A percentile compares a stretch with the other conserved stretches of the same genome.
phyloP scores from a whole-genome alignment of 1,140 invertebrate genomes.

The Caenorhabditis remanei region DNA sequence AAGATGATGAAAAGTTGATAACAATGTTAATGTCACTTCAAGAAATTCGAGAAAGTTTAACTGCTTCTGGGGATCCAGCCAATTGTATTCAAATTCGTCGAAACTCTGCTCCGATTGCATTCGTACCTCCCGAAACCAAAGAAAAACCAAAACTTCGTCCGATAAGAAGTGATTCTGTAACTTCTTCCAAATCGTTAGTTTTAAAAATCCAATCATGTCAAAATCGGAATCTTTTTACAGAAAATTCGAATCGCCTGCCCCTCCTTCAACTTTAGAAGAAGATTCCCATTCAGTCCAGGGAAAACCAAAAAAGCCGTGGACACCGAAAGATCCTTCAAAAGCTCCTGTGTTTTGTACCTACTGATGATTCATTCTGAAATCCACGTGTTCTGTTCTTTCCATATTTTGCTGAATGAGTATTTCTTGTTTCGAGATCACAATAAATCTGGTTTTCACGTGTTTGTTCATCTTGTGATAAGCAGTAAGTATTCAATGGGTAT shows the following conservation, averaged over 20 bases:
- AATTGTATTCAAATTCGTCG: conserved; percentile 62
- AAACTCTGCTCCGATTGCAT: background rate
- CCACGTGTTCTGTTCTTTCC: background rate
- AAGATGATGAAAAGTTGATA: conserved; percentile 67
- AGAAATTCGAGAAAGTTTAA: conserved; percentile 61
- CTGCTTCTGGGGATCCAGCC: conserved; percentile 61
- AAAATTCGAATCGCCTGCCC: conserved; percentile 16
- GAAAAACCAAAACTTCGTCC: conserved; percentile 23
- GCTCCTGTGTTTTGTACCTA: conserved; percentile 28
- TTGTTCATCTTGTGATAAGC: background rate
- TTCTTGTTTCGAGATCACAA: conserved; percentile 3
- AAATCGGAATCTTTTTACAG: background rate
- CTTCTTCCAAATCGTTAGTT: conserved; percentile 18
- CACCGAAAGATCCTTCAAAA: conserved; percentile 33
- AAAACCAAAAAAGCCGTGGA: conserved; percentile 45
- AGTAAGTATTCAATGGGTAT: no score
- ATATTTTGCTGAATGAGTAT: no score
- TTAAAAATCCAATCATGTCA: background rate
- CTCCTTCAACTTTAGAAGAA: background rate
- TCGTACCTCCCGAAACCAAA: conserved; percentile 3
- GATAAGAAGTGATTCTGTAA: conserved; percentile 41
- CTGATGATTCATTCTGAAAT: background rate
- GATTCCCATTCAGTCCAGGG: conserved; percentile 6
- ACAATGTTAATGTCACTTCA: conserved; percentile 60
- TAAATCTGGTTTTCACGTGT: background rate